phyloP scores from a whole-genome alignment of 2,888 invertebrate genomes.

The Cataglyphis livida region DNA sequence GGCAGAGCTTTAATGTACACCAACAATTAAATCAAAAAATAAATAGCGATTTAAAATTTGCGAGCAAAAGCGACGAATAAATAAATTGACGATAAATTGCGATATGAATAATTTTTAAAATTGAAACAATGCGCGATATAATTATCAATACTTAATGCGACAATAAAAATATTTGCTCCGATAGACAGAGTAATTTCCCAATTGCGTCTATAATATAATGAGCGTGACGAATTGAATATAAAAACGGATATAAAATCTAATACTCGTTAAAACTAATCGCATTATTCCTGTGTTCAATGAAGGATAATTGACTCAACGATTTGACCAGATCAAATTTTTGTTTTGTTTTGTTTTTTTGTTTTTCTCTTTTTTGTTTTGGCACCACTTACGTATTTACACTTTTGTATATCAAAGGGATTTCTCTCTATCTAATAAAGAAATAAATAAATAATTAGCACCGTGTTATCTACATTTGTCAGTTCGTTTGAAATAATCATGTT shows the following conservation, averaged over 20 bases:
- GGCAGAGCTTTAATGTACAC: background rate
- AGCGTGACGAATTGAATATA: background rate
- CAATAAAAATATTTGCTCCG: background rate
- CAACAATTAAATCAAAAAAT: background rate
- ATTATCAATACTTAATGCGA: background rate
- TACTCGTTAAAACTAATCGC: background rate
- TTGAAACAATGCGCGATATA: background rate
- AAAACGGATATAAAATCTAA: background rate
- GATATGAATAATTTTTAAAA: background rate
- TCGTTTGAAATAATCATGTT: background rate
- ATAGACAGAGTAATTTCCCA: background rate
- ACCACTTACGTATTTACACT: no score
- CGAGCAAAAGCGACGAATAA: background rate
- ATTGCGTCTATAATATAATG: background rate
- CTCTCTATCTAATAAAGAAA: no score
- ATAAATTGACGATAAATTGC: background rate
- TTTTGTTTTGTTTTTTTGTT: no score
- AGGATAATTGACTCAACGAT: background rate
- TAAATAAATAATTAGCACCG: background rate
- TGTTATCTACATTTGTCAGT: conserved; percentile 21
- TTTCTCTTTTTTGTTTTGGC: no score
- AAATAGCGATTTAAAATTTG: background rate
- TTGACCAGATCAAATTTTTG: background rate
- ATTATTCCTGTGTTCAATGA: background rate
- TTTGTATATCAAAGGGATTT: no score